These are phyloP conservation scores for Rhagoletis pomonella DNA, from an alignment of 1,140 invertebrate species.

Conservation along the genomic window DNA sequence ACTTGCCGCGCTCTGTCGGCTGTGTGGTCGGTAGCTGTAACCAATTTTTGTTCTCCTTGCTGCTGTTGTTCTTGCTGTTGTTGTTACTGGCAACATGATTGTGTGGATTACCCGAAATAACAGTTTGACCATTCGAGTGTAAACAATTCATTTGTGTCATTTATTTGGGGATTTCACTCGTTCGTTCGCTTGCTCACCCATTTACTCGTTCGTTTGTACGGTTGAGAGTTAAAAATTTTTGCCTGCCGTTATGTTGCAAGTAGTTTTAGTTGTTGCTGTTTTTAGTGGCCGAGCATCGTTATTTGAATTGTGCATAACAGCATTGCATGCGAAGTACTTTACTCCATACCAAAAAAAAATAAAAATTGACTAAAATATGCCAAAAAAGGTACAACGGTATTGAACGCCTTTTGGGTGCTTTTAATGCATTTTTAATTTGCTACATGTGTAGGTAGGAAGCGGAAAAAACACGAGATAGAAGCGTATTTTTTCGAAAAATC, in stretches of 20 bases:
- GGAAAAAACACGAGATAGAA: neutral
- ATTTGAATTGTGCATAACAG: slow-evolving; percentile 50
- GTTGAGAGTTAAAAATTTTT: neutral
- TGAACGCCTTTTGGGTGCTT: slow-evolving; percentile 32
- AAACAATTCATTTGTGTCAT: slow-evolving; percentile 55
- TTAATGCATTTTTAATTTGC: slow-evolving; percentile 51
- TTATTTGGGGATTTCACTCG: slow-evolving; percentile 52
- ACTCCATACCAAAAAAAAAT: neutral
- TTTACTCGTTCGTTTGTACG: neutral
- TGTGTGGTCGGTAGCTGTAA: neutral
- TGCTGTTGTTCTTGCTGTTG: neutral
- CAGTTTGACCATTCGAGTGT: slow-evolving; percentile 55
- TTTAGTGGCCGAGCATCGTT: slow-evolving; percentile 4
- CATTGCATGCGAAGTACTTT: neutral
- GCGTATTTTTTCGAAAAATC: neutral
- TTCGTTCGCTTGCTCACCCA: neutral
- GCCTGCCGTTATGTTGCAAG: neutral
- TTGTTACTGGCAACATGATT: slow-evolving; percentile 40
- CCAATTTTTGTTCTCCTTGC: neutral
- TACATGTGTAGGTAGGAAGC: neutral
- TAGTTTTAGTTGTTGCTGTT: neutral
- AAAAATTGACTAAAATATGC: neutral
- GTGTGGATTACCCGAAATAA: slow-evolving; percentile 53
- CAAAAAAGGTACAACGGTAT: slow-evolving; percentile 5
- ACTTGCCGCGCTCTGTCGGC: neutral